Base-by-base conservation (phyloP, 2,797 vertebrate genomes). In the Chrysocyon brachyurus region DNA sequence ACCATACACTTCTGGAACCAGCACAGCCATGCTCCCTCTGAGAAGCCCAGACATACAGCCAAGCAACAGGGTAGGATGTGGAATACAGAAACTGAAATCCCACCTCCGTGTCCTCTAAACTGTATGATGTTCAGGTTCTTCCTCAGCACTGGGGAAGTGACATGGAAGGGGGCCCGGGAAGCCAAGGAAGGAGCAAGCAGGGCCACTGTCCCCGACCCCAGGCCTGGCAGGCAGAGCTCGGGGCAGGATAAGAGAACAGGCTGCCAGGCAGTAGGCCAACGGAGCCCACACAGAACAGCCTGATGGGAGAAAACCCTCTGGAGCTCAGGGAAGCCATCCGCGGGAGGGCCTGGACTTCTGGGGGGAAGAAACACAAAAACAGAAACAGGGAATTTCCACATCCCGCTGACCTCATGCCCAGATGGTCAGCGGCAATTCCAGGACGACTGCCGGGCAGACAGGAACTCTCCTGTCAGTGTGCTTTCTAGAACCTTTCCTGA, bases 331-430 rank as follows among this genome's bases (percentile, higher is more conserved):
- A 46, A 33, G 83, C 87, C 11, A 40, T 46, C n/a, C 16, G 1
- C 8, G 11, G n/a, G 56, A 94, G 9, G 56, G 73, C 49, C 66
- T 26, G 84, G 79, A 28, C 56, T 86, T 75, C 59, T 59, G 66
- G 61, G 85, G 73, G 22, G 81, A 93, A 91, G 75, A 93, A 64
- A 81, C 70, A 90, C 75, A 68, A 15, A 91, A 12, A 46, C 33
- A 28, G 54, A 49, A 64, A 66, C 0, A 0, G 96, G 95, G 95
- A 73, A 87, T 96, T 96, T 97, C 88, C 95, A 70, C 0, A 2
- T 21, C 40, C 63, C 2, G 33, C 89, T 90, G 95, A 96, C 89
- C 77, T 95, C 93, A 94, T 3, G 40, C 63, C 73, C 63, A 56
- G 81, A 64, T 57, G 93, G 85, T 24, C 49, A 84, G 56, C 0